A percentile compares a stretch with the other conserved stretches of the same genome.
Conservation (phyloP, 2,888 invertebrate species). For the Caenorhabditis becei region DNA sequence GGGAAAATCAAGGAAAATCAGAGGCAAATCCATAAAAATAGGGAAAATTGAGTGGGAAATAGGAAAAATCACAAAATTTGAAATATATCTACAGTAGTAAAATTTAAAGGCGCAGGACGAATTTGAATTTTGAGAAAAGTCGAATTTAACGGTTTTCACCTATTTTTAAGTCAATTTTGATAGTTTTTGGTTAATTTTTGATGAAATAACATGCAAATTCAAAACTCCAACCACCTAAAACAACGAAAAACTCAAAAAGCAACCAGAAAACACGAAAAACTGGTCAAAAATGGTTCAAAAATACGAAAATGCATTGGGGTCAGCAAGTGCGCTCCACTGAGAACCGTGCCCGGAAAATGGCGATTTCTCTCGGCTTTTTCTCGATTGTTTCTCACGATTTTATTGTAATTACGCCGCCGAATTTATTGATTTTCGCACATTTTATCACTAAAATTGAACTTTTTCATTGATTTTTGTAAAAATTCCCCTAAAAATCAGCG, state of each 20-base stretch:
- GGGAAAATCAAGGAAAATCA: background rate
- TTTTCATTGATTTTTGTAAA: background rate
- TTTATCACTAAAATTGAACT: background rate
- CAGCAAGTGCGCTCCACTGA: slow-evolving; percentile 43
- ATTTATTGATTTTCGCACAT: slow-evolving; percentile 14
- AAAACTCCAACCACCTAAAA: background rate
- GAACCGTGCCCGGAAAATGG: slow-evolving; percentile 11
- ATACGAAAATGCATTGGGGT: background rate
- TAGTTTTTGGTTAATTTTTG: no score
- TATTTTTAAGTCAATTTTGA: no score
- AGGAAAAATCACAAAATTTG: slow-evolving; percentile 7
- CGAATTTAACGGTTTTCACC: no score
- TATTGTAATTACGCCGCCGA: background rate
- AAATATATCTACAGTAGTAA: slow-evolving; percentile 1
- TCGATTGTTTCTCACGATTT: slow-evolving; percentile 27
- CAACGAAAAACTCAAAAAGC: background rate
- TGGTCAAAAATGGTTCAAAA: background rate
- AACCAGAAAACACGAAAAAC: slow-evolving; percentile 2
- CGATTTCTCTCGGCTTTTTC: slow-evolving; percentile 30
- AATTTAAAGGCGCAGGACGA: slow-evolving; percentile 6
- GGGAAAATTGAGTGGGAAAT: background rate
- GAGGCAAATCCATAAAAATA: background rate
- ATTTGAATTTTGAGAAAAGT: slow-evolving; percentile 10
- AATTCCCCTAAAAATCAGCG: background rate
- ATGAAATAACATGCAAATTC: background rate